Evolutionary conservation across 2,888 invertebrate genomes (phyloP), one percentile per base, ranked within the genome.

Genomic region (Prenolepis imparis): DNA sequence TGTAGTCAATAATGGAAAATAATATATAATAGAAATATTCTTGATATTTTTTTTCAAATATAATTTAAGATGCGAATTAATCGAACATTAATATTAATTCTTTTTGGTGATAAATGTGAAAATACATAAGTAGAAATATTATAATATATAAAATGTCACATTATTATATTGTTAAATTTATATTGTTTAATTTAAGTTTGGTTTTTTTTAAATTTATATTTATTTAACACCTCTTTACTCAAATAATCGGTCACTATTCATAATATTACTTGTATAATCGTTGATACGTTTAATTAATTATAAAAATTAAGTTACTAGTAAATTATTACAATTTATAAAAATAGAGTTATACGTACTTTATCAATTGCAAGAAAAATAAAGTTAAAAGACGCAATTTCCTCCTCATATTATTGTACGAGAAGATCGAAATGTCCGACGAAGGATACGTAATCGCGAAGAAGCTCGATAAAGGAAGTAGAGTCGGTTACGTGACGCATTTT

Each of bases 401-500:
- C 9, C 3, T 28, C 1, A 24, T 59, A 24, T 8, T 15, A 8
- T 6, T 15, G 15, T 5, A 11, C 3, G 12, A 74, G n/a, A 24
- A 63, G 44, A 48, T 24, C 11, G 18, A 48, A 36, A 11, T 3
- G n/a, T 3, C 21, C 36, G 21, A 21, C 36, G 6, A 6, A 57
- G 48, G 48, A 63, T 63, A 1, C 15, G 32, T 39, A 75, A 75
- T 63, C 21, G 48, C 4, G 36, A 75, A 64, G 36, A 63, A 73
- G 59, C 41, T 48, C 18, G 32, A 52, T 44, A 75, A 74, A 18
- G 18, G 32, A 73, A 44, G 12, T 32, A 61, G 32, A 61, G 28
- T 63, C 48, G n/a, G 36, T 48, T 44, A 61, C 44, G 61, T 74
- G 63, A 63, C 44, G n/a, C 59, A 59, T 61, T 61, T 74, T 48